A percentile compares a stretch with the other conserved stretches of the same genome.
Conservation (phyloP, 2,797 vertebrate genomes). For the Holocentrus rufus region DNA sequence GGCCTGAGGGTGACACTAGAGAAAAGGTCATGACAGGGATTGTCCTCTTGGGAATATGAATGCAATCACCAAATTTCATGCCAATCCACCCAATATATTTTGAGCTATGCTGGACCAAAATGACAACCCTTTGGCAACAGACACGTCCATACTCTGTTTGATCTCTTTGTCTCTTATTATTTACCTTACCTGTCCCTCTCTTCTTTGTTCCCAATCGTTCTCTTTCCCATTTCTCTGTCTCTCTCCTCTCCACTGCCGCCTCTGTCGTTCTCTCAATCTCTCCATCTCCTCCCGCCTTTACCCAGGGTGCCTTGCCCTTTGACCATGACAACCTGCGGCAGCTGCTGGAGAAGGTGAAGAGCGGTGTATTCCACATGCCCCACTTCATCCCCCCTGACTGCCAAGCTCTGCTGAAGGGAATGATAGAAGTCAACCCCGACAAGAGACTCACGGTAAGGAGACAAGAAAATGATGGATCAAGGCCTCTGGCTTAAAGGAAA, state of each 20-base stretch:
- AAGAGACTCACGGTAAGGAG: conserved; percentile 89
- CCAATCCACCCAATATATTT: no score
- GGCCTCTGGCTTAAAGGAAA: no score
- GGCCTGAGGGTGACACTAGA: no score
- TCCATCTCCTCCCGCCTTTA: not conserved
- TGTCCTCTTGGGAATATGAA: no score
- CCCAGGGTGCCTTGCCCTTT: conserved; percentile 91
- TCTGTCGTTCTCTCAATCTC: not conserved
- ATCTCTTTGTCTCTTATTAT: not conserved
- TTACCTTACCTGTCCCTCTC: not conserved
- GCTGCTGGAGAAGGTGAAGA: conserved; percentile 93
- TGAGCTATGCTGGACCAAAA: no score
- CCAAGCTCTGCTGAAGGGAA: conserved; percentile 88
- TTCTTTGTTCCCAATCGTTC: not conserved
- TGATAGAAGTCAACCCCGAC: conserved; percentile 92
- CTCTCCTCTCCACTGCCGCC: not conserved
- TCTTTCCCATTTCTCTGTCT: not conserved
- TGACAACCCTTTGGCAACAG: no score
- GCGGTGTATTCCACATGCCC: conserved; percentile 93
- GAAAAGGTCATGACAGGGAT: no score
- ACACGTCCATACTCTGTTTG: no score
- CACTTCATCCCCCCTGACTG: conserved; percentile 93
- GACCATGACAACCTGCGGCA: conserved; percentile 94
- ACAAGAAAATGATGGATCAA: not conserved
- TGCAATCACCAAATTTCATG: no score